Evolutionary conservation across 2,797 vertebrate species (phyloP), one percentile per base, ranked within the genome.

Genomic region (Danio aesculapii): DNA sequence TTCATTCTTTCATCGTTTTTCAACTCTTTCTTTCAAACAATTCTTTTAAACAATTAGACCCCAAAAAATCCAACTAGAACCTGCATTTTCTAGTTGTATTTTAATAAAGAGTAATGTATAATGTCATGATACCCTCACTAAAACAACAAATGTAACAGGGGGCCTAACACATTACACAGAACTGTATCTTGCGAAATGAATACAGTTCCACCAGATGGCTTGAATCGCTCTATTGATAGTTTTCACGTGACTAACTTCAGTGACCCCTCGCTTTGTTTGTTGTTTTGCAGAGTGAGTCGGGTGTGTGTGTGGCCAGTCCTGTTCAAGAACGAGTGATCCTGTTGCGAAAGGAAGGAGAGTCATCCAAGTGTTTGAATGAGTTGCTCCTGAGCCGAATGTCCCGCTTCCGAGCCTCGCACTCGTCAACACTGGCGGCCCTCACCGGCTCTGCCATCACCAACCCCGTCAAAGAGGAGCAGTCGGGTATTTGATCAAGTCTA

Each of bases 341-440:
- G 75, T 96, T 95, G 89, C 95, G 97, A 83, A 99, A 99, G 90
- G 98, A 99, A 89, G 98, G 98, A 1, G 98, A 99, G 87, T 99
- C 98, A 77, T 97, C 97, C 52, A 99, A 99, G 92, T 99, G 98
- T 93, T 96, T 99, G 88, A 99, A 99, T 11, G 98, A 99, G 91
- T 96, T 99, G 93, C 96, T 99, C 82, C 92, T 99, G 90, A 99
- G 97, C 88, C 94, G 98, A 89, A 96, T 99, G 86, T 99, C 97
- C 3, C 95, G 98, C 79, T 99, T 99, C 86, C 93, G 98, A 78
- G 97, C 97, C 21, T 99, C 98, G 61, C 98, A 98, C 0, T 99
- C 98, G 0, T 97, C 98, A 71, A 99, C 98, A 0, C 86, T 99
- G 84, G 98, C 98, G 67, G 98, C 98, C 57, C 96, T 99, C 68